phyloP scores from a whole-genome alignment of 1,140 invertebrate species.

The Cydia strobilella region DNA sequence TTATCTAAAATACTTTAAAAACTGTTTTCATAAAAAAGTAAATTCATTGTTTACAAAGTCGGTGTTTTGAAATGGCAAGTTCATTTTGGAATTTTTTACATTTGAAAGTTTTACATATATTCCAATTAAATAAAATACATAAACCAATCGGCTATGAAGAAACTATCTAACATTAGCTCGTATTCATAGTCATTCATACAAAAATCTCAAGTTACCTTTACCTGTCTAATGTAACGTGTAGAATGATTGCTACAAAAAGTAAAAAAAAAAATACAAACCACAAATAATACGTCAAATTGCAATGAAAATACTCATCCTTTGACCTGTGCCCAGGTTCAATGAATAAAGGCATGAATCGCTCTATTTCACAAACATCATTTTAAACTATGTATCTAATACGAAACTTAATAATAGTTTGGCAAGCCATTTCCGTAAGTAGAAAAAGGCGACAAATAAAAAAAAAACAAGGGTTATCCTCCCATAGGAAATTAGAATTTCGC shows the following conservation, averaged over 20 bases:
- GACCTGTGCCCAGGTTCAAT: not conserved
- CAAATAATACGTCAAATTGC: not conserved
- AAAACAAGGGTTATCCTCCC: too few relatives aligned
- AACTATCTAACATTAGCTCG: not conserved
- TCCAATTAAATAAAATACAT: not conserved
- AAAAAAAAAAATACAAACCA: not conserved
- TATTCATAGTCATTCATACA: not conserved
- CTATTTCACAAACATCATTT: not conserved
- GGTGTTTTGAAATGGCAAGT: constrained; percentile 40
- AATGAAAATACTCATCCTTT: not conserved
- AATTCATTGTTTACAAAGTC: constrained; percentile 41
- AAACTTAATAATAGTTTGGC: too few relatives aligned
- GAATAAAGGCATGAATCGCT: not conserved
- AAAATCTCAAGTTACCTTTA: not conserved
- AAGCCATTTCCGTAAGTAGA: too few relatives aligned
- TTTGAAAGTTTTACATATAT: not conserved
- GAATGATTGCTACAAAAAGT: not conserved
- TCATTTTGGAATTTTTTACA: not conserved
- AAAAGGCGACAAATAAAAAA: too few relatives aligned
- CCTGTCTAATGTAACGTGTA: not conserved
- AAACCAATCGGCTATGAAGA: not conserved
- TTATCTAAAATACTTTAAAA: constrained; percentile 53
- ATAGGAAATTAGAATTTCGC: too few relatives aligned
- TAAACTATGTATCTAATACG: not conserved
- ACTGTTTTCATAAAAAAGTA: constrained; percentile 41